Evolutionary conservation across 2,888 invertebrate species (phyloP), one percentile per base, ranked within the genome.

Genomic region (Euphydryas editha): DNA sequence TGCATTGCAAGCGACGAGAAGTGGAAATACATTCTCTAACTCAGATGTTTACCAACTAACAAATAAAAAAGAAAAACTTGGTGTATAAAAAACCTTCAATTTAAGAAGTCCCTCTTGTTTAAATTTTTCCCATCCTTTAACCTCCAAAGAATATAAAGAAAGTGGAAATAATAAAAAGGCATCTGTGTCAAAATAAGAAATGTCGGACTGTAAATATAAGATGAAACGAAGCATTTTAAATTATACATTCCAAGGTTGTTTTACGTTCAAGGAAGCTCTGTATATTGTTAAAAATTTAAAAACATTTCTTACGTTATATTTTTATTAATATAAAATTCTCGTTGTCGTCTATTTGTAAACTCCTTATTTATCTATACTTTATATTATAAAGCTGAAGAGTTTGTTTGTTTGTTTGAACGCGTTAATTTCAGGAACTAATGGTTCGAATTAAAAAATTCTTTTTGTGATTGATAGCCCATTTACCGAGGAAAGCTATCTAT

Each of bases 131-230:
- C 30, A 30, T 42, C n/a, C 42, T 58, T 58, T 44, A 1, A n/a
- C 21, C 11, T 36, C 18, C 44, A 42, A 30, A 30, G 30, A 30
- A 30, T 42, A 21, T 58, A 20, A 58, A 42, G 20, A 42, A 44
- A 58, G 24, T 20, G 6, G 24, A 15, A 21, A 24, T 11, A 44
- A 44, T 46, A 46, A 47, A 46, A 59, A 18, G 46, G 47, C 21
- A 51, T 51, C 36, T 47, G 46, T 30, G 36, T 47, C 18, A 17
- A 59, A 47, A 46, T n/a, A 24, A 47, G 24, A 42, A 57, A 47
- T 24, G 47, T 46, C 30, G 6, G 36, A 46, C 30, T 47, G 17
- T 24, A 47, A 42, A 44, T 21, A 44, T 58, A 58, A 44, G 58
- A 15, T 44, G 24, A 13, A 58, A n/a, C 39, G 20, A 17, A 36